phyloP scores from a whole-genome alignment of 2,888 invertebrate species.

The Caenorhabditis sp. region DNA sequence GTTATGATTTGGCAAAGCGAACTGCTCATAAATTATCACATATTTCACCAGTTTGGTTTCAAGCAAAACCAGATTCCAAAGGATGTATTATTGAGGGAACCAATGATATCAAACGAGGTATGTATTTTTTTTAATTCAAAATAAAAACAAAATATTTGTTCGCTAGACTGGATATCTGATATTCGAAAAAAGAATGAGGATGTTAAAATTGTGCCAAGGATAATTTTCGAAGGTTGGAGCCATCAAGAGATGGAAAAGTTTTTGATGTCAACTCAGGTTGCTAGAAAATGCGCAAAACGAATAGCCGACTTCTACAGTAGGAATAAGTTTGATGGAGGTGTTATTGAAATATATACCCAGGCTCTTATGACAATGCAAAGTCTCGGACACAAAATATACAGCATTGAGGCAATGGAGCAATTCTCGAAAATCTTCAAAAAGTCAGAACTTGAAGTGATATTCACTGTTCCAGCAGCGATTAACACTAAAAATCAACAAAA shows the following conservation, averaged over 20 bases:
- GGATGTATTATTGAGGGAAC: constrained; percentile 72
- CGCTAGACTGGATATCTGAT: constrained; percentile 67
- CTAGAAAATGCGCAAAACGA: constrained; percentile 78
- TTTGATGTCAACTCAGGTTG: constrained; percentile 79
- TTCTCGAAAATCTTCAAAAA: constrained; percentile 19
- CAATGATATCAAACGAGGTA: constrained; percentile 74
- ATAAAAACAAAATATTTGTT: not conserved
- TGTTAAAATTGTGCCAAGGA: constrained; percentile 79
- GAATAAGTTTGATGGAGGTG: constrained; percentile 86
- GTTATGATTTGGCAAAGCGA: constrained; percentile 88
- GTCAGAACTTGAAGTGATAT: constrained; percentile 6
- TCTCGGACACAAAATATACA: constrained; percentile 10
- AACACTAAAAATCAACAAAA: constrained; percentile 28
- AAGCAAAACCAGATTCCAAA: constrained; percentile 72
- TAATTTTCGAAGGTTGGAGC: constrained; percentile 88
- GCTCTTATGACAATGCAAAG: constrained; percentile 46
- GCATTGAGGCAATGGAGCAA: constrained; percentile 24
- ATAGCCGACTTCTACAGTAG: constrained; percentile 77
- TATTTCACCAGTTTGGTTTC: constrained; percentile 93
- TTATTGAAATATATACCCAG: constrained; percentile 89
- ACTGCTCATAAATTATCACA: constrained; percentile 87
- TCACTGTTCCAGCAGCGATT: constrained; percentile 28
- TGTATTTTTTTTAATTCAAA: not conserved
- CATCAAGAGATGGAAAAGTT: constrained; percentile 80
- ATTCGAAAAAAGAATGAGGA: constrained; percentile 58